Evolutionary conservation across 2,888 invertebrate species (phyloP).

Genomic region (Lasioglossum marginatum): DNA sequence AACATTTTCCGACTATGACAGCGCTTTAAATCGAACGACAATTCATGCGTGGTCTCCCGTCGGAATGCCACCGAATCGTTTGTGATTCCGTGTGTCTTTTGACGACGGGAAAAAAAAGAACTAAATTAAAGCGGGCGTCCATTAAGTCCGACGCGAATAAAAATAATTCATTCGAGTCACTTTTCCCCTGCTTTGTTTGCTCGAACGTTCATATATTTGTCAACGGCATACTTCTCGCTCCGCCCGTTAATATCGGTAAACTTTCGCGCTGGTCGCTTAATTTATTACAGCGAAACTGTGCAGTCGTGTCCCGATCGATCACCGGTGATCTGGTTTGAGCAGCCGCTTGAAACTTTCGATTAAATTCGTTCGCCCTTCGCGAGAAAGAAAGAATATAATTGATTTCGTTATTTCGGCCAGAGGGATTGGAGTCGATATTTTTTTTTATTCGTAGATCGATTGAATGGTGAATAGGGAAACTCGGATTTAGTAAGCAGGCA

Average conservation of each 20-base stretch:
- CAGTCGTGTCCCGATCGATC: neutral
- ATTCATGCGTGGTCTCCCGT: conserved; percentile 52
- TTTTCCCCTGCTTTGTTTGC: neutral
- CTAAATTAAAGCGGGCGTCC: conserved; percentile 25
- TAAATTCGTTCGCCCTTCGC: conserved; percentile 21
- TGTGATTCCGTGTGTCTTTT: conserved; percentile 55
- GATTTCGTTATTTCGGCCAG: neutral
- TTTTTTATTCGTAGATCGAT: no score
- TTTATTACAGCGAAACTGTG: conserved; percentile 39
- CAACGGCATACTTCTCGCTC: conserved; percentile 29
- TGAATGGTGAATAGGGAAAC: neutral
- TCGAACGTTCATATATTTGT: conserved; percentile 33
- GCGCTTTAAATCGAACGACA: conserved; percentile 70
- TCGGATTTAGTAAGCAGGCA: neutral
- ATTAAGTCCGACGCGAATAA: conserved; percentile 41
- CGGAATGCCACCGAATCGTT: conserved; percentile 46
- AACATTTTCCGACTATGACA: conserved; percentile 69
- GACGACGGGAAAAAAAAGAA: conserved; percentile 42
- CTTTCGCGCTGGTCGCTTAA: conserved; percentile 28
- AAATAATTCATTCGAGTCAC: conserved; percentile 49
- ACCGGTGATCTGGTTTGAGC: conserved; percentile 30
- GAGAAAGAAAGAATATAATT: neutral
- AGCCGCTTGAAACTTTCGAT: conserved; percentile 40
- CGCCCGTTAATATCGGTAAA: conserved; percentile 26
- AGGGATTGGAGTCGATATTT: neutral